Evolutionary conservation across 2,888 invertebrate species (phyloP).

Genomic region (Tipula lateralis): DNA sequence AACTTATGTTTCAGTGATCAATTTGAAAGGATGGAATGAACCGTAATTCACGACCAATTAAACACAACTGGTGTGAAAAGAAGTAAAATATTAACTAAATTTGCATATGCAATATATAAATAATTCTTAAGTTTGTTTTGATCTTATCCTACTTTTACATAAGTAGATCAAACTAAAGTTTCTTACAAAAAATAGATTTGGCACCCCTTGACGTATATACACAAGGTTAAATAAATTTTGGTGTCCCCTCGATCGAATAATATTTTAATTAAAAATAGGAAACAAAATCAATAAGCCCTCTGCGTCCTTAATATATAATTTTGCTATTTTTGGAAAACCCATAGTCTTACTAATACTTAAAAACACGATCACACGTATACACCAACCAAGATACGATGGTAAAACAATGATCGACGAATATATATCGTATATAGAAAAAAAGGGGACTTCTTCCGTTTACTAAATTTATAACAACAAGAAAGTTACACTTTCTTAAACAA

Average conservation of each 20-base stretch:
- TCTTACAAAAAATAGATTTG: background rate
- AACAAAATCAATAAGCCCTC: background rate
- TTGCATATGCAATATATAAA: too few relatives aligned
- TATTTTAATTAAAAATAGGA: background rate
- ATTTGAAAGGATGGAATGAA: too few relatives aligned
- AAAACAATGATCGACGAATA: background rate
- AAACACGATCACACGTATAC: background rate
- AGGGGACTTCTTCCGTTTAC: background rate
- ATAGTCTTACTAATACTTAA: background rate
- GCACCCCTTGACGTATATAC: background rate
- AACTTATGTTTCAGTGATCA: too few relatives aligned
- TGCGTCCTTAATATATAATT: background rate
- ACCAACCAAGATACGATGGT: background rate
- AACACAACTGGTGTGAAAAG: too few relatives aligned
- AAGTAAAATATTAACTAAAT: too few relatives aligned
- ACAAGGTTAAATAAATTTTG: background rate
- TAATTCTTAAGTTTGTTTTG: background rate
- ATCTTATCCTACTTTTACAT: background rate
- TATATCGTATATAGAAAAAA: background rate
- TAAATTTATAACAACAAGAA: background rate
- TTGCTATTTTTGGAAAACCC: background rate
- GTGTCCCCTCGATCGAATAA: background rate
- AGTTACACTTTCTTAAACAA: background rate
- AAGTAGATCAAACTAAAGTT: background rate
- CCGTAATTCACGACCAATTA: too few relatives aligned